Percentiles rank a stretch among this genome's conserved stretches.
These are phyloP conservation scores for Poecile montanus DNA, from an alignment of 2,797 vertebrate genomes.

Conservation along the genomic window DNA sequence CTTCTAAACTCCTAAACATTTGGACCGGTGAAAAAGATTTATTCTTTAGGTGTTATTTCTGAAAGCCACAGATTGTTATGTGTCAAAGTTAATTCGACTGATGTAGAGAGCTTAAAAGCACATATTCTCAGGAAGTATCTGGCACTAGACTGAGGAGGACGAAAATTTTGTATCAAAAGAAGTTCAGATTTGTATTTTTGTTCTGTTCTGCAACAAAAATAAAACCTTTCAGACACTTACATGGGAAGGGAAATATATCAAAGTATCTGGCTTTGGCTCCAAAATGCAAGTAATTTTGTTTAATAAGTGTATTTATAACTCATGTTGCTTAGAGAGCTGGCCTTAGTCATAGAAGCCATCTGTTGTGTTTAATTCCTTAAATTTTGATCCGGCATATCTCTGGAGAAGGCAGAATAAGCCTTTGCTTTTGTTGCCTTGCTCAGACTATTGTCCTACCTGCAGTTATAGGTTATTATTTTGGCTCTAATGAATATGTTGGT, in stretches of 20 bases:
- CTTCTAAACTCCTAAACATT: conserved; percentile 8
- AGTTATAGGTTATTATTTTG: background rate
- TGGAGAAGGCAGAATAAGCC: background rate
- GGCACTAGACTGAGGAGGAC: background rate
- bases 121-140: background rate
- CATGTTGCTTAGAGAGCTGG: background rate
- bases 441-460: background rate
- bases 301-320: conserved; percentile 48
- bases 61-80: background rate
- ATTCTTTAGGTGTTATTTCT: conserved; percentile 26
- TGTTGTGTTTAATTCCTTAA: conserved; percentile 11
- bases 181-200: conserved; percentile 37
- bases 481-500: background rate
- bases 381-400: background rate
- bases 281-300: background rate
- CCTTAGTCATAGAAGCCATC: conserved; percentile 45
- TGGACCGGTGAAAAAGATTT: conserved; percentile 18
- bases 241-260: background rate
- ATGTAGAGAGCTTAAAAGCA: conserved; percentile 32
- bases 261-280: background rate
- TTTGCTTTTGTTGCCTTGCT: background rate
- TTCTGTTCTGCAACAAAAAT: conserved; percentile 48
- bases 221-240: conserved; percentile 20
- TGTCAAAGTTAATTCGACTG: conserved; percentile 12
- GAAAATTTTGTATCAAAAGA: conserved; percentile 36